Evolutionary conservation across 2,888 invertebrate species (phyloP), one percentile per base, ranked within the genome.

Genomic region (Bimastos eiseni): DNA sequence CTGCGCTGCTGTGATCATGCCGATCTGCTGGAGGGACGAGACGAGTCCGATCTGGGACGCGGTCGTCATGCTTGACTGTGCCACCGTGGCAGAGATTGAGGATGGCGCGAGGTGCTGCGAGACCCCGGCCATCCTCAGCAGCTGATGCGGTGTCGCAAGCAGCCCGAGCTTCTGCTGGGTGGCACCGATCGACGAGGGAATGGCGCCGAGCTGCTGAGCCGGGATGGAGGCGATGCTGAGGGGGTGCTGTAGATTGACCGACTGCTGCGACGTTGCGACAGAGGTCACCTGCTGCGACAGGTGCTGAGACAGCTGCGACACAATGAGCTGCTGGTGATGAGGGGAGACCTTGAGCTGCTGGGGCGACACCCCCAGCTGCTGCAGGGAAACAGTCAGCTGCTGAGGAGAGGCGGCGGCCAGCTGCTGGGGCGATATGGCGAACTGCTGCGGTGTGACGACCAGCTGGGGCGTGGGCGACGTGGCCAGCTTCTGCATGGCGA

Each of bases 381-480:
- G 90, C 37, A 44, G 90, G 24, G 90, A 70, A 33, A 70, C 44
- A n/a, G 37, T 41, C 13, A 88, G 89, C 70, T 89, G 90, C 55
- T 90, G 91, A 30, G 88, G 90, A n/a, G 44, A 88, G 19, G 90
- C n/a, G 15, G 38, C 44, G 36, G 55, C 41, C 49, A 90, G 55
- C 89, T 91, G 91, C 44, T 92, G 91, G 34, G 91, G 89, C n/a
- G 91, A 34, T 19, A 91, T 33, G 37, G 89, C 86, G 30, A 91
- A 83, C 88, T 90, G 91, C 89, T 91, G 91, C 11, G 90, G 90
- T 83, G 90, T 13, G 13, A 55, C 90, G 34, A 90, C 55, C 0
- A 90, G 70, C 90, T 55, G 55, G 6, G 49, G 70, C 37, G 83
- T 90, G 34, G 55, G 37, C 19, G 86, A 86, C 19, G 34, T 86